Evolutionary conservation across 1,140 invertebrate species (phyloP).

Genomic region (Diprion similis): DNA sequence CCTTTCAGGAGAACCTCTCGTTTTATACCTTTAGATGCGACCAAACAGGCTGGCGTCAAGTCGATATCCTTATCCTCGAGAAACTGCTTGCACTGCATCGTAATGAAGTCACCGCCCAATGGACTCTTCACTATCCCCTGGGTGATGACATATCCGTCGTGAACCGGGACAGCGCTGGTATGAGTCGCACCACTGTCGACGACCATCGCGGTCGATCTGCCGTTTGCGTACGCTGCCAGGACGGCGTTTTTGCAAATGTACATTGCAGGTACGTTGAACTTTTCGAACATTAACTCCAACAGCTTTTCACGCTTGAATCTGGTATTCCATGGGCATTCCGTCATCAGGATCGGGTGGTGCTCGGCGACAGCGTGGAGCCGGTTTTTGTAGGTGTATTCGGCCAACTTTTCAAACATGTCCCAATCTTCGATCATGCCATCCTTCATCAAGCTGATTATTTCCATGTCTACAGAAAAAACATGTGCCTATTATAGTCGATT

Average conservation of each 20-base stretch:
- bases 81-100: slow-evolving; percentile 82
- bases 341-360: slow-evolving; percentile 92
- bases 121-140: slow-evolving; percentile 92
- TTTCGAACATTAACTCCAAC: slow-evolving; percentile 95
- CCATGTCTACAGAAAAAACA: slow-evolving; percentile 68
- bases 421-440: slow-evolving; percentile 96
- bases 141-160: slow-evolving; percentile 89
- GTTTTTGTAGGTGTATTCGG: slow-evolving; percentile 90
- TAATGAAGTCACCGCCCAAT: slow-evolving; percentile 91
- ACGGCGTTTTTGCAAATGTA: slow-evolving; percentile 96
- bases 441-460: slow-evolving; percentile 88
- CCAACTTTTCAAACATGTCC: slow-evolving; percentile 92
- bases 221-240: slow-evolving; percentile 92
- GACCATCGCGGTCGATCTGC: slow-evolving; percentile 87
- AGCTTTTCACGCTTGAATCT: slow-evolving; percentile 87
- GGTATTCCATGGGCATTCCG: slow-evolving; percentile 92
- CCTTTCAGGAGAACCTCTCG: background rate
- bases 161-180: slow-evolving; percentile 93
- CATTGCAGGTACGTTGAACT: slow-evolving; percentile 95
- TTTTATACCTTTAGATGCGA: slow-evolving; percentile 72
- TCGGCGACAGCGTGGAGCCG: slow-evolving; percentile 68
- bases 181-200: slow-evolving; percentile 93
- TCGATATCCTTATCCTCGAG: slow-evolving; percentile 83
- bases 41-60: slow-evolving; percentile 84
- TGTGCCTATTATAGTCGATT: slow-evolving; percentile 20